These are phyloP conservation scores for Coecobrya sp. DNA, from an alignment of 2,888 invertebrate genomes.

Conservation along the genomic window DNA sequence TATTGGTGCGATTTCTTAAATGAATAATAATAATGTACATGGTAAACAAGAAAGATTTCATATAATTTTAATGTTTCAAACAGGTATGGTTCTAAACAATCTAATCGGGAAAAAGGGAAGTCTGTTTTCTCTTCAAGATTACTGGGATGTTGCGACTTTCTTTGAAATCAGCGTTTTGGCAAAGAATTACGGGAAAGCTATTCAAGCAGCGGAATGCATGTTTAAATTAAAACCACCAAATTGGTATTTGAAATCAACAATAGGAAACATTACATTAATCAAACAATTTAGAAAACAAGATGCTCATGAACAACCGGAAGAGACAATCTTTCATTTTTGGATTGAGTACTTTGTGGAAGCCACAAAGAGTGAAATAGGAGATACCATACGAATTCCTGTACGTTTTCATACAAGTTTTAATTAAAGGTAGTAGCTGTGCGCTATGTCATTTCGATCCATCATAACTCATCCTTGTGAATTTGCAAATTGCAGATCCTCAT, in stretches of 20 bases:
- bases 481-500: conserved; percentile 91
- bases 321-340: conserved; percentile 98
- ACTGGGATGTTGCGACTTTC: conserved; percentile 99
- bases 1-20: conserved; percentile 90
- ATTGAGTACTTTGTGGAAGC: conserved; percentile 99
- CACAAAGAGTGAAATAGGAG: conserved; percentile 93
- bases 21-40: not conserved
- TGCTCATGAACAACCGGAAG: conserved; percentile 92
- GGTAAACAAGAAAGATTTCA: not conserved
- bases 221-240: conserved; percentile 96
- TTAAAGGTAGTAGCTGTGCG: not conserved
- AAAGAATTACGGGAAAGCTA: conserved; percentile 98
- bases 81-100: conserved; percentile 97
- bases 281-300: conserved; percentile 95
- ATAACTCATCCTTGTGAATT: not conserved
- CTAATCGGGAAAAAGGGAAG: conserved; percentile 99
- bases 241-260: conserved; percentile 98
- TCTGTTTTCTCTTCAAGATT: conserved; percentile 96
- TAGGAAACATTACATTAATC: conserved; percentile 98
- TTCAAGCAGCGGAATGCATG: conserved; percentile 98
- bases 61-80: conserved; percentile 57
- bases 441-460: not conserved
- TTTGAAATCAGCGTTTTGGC: conserved; percentile 99
- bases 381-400: conserved; percentile 96
- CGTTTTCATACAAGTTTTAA: not conserved